A percentile compares a stretch with the other conserved stretches of the same genome.
Evolutionary conservation across 2,113 vertebrate species (phyloP).

Genomic region (Lutjanus erythropterus): DNA sequence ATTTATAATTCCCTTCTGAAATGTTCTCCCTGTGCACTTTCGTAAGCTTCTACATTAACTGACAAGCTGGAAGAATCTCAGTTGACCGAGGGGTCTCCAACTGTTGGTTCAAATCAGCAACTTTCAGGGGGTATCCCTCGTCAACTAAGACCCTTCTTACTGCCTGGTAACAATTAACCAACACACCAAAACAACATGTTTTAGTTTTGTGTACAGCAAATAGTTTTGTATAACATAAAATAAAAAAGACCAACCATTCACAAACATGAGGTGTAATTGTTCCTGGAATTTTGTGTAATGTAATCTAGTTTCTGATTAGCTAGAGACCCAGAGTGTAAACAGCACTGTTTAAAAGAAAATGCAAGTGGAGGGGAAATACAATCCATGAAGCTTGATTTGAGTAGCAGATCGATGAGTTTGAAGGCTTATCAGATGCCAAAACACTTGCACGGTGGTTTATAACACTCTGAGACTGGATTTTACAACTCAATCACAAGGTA

Average conservation of each 20-base stretch:
- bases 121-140: no score
- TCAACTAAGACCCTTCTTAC: no score
- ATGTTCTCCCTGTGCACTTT: no score
- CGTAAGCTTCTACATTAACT: no score
- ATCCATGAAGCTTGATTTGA: background rate
- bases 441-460: slow-evolving; percentile 14
- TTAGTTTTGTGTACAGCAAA: background rate
- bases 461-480: background rate
- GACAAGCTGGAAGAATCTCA: no score
- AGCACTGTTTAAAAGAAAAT: background rate
- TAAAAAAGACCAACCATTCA: background rate
- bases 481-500: background rate
- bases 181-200: background rate
- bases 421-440: slow-evolving; percentile 11
- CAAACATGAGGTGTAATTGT: background rate
- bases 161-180: background rate
- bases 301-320: background rate
- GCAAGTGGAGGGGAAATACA: background rate
- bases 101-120: no score
- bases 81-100: no score
- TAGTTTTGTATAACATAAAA: background rate
- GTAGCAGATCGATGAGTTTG: background rate
- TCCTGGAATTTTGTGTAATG: background rate
- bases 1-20: no score
- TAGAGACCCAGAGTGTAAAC: background rate